Percentiles rank a stretch among this genome's conserved stretches.
phyloP scores from a whole-genome alignment of 2,888 invertebrate species.

The Drosophila recens region DNA sequence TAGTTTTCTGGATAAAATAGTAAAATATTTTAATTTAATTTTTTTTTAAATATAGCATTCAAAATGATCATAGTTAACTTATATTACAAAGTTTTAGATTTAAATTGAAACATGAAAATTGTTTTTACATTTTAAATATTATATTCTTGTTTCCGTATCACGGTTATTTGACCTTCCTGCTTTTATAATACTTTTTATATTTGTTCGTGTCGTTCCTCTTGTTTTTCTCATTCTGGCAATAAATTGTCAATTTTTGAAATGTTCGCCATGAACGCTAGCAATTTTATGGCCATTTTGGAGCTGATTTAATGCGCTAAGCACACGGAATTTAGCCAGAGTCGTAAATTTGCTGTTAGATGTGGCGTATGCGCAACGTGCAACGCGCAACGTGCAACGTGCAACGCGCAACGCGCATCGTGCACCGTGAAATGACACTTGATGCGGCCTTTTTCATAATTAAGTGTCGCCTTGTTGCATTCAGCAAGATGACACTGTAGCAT shows the following conservation, averaged over 20 bases:
- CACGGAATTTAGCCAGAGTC: conserved; percentile 66
- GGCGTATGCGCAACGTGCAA: conserved; percentile 41
- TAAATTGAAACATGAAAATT: too few relatives aligned
- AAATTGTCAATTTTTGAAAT: conserved; percentile 75
- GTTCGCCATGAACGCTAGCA: conserved; percentile 58
- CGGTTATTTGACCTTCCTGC: not conserved
- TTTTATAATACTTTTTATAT: conserved; percentile 25
- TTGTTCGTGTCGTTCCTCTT: not conserved
- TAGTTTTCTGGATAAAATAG: too few relatives aligned
- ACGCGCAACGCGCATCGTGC: conserved; percentile 24
- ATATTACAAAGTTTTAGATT: too few relatives aligned
- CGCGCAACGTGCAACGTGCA: conserved; percentile 1
- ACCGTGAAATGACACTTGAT: conserved; percentile 53
- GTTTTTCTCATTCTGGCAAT: conserved; percentile 43
- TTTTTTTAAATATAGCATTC: too few relatives aligned
- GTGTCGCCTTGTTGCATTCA: conserved; percentile 60
- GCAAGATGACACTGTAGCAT: conserved; percentile 63
- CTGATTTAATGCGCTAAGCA: conserved; percentile 78
- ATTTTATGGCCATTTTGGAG: conserved; percentile 75
- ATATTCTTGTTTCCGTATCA: not conserved
- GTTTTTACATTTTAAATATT: not conserved
- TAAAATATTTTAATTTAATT: too few relatives aligned
- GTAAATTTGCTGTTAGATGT: conserved; percentile 60
- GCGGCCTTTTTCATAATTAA: conserved; percentile 74
- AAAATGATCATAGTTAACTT: too few relatives aligned